phyloP scores from a whole-genome alignment of 2,113 vertebrate species.

The Grammomys surdaster region DNA sequence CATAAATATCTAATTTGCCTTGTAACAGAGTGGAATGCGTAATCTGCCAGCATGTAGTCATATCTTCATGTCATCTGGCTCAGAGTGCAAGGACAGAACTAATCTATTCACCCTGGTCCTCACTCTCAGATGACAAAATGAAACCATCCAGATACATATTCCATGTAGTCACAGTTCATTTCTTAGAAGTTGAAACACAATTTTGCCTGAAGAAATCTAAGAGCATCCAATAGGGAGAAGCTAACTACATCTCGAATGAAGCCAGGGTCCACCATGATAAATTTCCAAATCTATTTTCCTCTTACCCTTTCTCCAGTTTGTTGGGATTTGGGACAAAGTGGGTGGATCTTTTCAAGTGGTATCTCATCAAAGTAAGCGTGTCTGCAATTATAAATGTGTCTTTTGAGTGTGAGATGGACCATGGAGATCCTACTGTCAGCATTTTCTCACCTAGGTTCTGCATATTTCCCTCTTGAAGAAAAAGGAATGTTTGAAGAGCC shows the following conservation, averaged over 20 bases:
- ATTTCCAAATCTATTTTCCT: conserved; percentile 55
- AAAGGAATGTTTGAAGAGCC: not conserved
- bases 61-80: conserved; percentile 75
- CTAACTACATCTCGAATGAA: not conserved
- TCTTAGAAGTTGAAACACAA: conserved; percentile 56
- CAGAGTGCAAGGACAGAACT: conserved; percentile 77
- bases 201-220: conserved; percentile 54
- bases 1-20: conserved; percentile 84
- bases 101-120: conserved; percentile 79
- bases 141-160: conserved; percentile 63
- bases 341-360: not conserved
- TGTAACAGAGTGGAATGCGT: conserved; percentile 77
- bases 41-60: conserved; percentile 73
- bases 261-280: not conserved
- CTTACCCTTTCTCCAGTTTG: conserved; percentile 18
- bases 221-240: not conserved
- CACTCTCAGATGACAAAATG: conserved; percentile 62
- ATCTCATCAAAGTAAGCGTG: not conserved
- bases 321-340: not conserved
- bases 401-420: not conserved
- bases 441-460: conserved; percentile 7
- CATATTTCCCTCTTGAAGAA: conserved; percentile 16
- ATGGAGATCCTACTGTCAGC: not conserved
- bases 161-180: conserved; percentile 65
- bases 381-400: not conserved